Base-by-base conservation (phyloP, 2,888 invertebrate species). In the Smittia sp. region DNA sequence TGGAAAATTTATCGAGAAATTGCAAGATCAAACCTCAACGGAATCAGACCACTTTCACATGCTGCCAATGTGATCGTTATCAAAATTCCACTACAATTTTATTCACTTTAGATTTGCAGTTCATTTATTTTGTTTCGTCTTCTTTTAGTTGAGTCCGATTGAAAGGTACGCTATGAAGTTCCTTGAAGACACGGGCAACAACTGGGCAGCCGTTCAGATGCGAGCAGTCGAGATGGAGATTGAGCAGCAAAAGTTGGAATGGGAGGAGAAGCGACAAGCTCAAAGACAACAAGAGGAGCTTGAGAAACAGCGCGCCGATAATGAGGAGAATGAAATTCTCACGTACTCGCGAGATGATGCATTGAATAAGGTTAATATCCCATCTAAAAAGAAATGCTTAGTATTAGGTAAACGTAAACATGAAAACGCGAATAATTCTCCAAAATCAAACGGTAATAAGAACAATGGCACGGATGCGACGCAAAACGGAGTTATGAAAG, bases 81-180 rank as follows among this genome's bases (percentile, higher is more conserved):
- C 73, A 20, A 6, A 13, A 24, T 39, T 13, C 15, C 46, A 4
- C 39, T 39, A 39, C 46, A 65, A 15, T 54, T 46, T 72, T 25
- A 22, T 27, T 1, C 0, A 13, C n/a, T 18, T 67, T 73, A 46
- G 54, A 52, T 70, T 24, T 63, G 32, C 18, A 20, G 20, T 4
- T 9, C 13, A 25, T 11, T 58, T 39, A 1, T 65, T n/a, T 70
- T 41, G 3, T n/a, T 13, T 54, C 38, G 58, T 41, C 74, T 75
- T 74, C 74, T 76, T 81, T 62, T 84, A 98, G 97, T 83, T 98
- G 75, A 91, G 92, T 39, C 94, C 96, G 0, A 90, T 99, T 75
- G 98, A 99, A 84, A 88, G 92, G 73, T 98, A 97, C 83, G 98
- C 98, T 15, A 93, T 98, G 88, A 88, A 89, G 22, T 91, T 94